phyloP scores from a whole-genome alignment of 1,140 invertebrate genomes.

The Delia radicum region DNA sequence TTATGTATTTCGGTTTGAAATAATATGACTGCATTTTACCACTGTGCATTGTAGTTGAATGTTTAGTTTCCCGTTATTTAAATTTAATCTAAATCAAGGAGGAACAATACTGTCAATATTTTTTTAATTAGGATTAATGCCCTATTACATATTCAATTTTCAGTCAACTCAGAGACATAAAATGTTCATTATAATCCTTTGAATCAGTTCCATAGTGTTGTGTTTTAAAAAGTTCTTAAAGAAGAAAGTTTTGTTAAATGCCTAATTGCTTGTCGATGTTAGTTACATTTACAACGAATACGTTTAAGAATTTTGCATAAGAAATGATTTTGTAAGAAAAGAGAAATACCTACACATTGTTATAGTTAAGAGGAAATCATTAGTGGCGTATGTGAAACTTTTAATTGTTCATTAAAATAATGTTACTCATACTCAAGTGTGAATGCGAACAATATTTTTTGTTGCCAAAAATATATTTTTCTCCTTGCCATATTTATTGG shows the following conservation, averaged over 20 bases:
- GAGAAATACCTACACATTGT: not conserved
- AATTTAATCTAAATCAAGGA: no score
- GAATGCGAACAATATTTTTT: not conserved
- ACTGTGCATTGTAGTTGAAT: no score
- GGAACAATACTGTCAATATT: no score
- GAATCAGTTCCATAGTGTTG: no score
- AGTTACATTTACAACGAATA: not conserved
- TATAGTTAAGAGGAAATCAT: not conserved
- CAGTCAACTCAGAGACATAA: no score
- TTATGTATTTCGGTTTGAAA: no score
- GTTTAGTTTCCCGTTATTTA: no score
- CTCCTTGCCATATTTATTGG: not conserved
- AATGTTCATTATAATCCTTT: no score
- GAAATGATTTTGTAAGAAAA: no score
- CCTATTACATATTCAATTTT: no score
- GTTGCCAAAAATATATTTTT: not conserved
- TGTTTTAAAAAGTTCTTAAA: not conserved
- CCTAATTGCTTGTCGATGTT: not conserved
- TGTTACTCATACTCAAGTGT: constrained; percentile 5
- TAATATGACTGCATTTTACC: no score
- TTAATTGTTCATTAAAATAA: constrained; percentile 12
- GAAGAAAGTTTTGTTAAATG: not conserved
- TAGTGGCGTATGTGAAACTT: constrained; percentile 16
- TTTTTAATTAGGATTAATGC: no score
- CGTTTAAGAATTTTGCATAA: not conserved